Conservation (phyloP, 2,113 vertebrate genomes). For the Pedetes capensis region DNA sequence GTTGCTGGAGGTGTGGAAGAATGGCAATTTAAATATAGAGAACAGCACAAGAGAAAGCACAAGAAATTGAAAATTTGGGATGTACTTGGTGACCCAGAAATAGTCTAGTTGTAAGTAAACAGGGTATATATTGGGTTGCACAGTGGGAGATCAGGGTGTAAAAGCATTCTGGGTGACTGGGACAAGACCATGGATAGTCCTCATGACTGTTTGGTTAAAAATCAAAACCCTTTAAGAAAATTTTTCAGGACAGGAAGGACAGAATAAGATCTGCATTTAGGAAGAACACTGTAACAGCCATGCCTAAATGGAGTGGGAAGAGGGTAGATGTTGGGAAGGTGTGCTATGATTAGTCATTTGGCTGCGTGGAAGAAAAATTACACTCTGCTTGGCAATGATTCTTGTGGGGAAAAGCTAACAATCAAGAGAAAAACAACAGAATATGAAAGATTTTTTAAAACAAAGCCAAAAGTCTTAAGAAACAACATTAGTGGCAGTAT, state of each 20-base stretch:
- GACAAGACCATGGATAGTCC: background rate
- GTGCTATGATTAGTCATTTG: slow-evolving; percentile 44
- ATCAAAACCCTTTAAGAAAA: background rate
- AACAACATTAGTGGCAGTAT: background rate
- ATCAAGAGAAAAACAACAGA: slow-evolving; percentile 40
- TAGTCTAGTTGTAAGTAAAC: background rate
- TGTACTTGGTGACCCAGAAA: background rate
- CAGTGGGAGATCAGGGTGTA: background rate
- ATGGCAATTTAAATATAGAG: background rate
- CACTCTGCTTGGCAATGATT: slow-evolving; percentile 32
- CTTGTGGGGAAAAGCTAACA: slow-evolving; percentile 34
- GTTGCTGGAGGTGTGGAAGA: background rate
- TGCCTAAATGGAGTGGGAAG: background rate
- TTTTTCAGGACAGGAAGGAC: background rate
- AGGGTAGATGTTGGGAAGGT: background rate
- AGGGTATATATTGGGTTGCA: background rate
- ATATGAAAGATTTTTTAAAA: slow-evolving; percentile 38
- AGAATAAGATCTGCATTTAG: slow-evolving; percentile 43
- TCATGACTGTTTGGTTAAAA: background rate
- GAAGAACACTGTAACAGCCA: slow-evolving; percentile 38
- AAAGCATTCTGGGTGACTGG: background rate
- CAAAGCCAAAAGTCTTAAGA: slow-evolving; percentile 42
- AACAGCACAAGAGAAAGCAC: background rate
- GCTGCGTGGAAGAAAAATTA: slow-evolving; percentile 27
- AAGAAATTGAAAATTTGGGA: background rate